Conservation (phyloP, 2,113 vertebrate species). For the Rhabdornis inornatus region DNA sequence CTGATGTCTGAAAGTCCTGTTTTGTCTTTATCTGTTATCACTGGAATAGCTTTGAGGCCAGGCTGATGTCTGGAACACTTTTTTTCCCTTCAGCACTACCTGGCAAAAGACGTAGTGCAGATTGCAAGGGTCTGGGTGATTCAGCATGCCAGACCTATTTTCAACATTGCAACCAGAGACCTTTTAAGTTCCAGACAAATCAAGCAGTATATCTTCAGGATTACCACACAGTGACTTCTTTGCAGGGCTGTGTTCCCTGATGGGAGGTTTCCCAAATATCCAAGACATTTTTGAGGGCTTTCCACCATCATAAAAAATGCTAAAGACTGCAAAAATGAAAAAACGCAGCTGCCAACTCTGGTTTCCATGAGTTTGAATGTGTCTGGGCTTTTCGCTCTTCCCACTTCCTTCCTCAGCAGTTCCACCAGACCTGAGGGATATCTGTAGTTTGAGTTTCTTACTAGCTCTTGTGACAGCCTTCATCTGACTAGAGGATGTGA, state of each 20-base stretch:
- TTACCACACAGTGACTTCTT: neutral
- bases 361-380: neutral
- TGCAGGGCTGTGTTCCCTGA: neutral
- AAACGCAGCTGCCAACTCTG: neutral
- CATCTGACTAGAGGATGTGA: neutral
- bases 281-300: conserved; percentile 11
- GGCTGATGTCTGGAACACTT: neutral
- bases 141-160: neutral
- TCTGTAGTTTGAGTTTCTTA: neutral
- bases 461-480: neutral
- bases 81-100: neutral
- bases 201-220: conserved; percentile 7
- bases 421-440: neutral
- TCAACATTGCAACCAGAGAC: neutral
- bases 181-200: neutral
- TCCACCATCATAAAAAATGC: neutral
- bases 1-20: conserved; percentile 31
- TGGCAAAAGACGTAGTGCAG: neutral
- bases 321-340: neutral
- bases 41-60: conserved; percentile 14
- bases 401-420: neutral
- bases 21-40: conserved; percentile 29
- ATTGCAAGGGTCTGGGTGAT: neutral
- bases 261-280: neutral
- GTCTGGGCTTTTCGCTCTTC: neutral